Percentiles rank a stretch among this genome's conserved stretches.
phyloP scores from a whole-genome alignment of 2,888 invertebrate species.

The Andrena marginata region DNA sequence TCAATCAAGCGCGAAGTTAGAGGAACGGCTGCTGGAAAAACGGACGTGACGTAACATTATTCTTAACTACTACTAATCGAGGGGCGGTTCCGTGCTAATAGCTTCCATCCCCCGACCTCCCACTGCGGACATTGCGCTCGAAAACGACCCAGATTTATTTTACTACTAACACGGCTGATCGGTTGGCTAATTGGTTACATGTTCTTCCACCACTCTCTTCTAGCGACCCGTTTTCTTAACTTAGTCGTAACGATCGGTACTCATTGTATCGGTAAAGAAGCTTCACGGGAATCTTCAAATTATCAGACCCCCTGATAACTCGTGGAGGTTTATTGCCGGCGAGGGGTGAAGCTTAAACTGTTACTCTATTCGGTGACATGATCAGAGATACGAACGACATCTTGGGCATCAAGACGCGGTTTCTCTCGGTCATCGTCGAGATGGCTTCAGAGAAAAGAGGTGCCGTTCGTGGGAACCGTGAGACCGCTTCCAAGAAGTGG shows the following conservation, averaged over 20 bases:
- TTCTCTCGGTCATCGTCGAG: conserved; percentile 64
- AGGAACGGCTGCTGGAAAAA: conserved; percentile 31
- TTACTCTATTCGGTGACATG: conserved; percentile 1
- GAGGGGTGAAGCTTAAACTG: background rate
- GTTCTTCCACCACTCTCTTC: background rate
- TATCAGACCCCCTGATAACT: background rate
- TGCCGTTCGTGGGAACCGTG: conserved; percentile 81
- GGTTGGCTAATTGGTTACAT: background rate
- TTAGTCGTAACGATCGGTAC: no score
- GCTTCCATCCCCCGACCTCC: conserved; percentile 69
- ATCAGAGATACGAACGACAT: conserved; percentile 23
- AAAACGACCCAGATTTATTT: conserved; percentile 74
- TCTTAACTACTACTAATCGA: conserved; percentile 75
- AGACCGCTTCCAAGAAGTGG: conserved; percentile 78
- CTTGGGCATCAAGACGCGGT: conserved; percentile 49
- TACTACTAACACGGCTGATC: conserved; percentile 76
- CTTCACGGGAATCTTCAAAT: background rate
- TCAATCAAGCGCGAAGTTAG: conserved; percentile 6
- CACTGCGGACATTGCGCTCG: conserved; percentile 38
- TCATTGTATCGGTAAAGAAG: background rate
- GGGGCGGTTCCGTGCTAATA: conserved; percentile 76
- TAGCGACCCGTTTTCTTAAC: no score
- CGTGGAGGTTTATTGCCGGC: background rate
- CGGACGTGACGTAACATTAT: conserved; percentile 45
- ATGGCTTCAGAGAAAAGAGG: conserved; percentile 80